Evolutionary conservation across 2,888 invertebrate genomes (phyloP).

Genomic region (Stenurella melanura): DNA sequence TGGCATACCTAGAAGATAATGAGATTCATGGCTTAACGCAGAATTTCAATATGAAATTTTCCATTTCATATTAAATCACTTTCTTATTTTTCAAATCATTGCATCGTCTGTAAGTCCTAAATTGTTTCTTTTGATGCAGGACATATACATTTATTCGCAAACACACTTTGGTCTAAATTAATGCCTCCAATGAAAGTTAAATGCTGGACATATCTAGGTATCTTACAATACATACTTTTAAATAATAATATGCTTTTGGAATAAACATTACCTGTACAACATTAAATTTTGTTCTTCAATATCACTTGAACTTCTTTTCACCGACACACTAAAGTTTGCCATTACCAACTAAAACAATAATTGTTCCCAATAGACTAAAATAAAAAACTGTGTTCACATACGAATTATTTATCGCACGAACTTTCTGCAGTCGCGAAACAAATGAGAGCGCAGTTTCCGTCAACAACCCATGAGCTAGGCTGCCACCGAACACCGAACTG

Average conservation of each 20-base stretch:
- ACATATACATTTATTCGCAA: too few species aligned
- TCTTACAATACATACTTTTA: neutral
- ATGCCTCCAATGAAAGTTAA: neutral
- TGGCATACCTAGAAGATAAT: neutral
- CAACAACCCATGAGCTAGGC: neutral
- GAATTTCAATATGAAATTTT: too few species aligned
- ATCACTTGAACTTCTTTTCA: slow-evolving; percentile 61
- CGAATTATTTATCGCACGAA: slow-evolving; percentile 6
- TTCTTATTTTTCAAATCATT: too few species aligned
- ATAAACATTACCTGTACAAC: slow-evolving; percentile 56
- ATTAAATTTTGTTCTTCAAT: slow-evolving; percentile 60
- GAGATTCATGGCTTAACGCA: neutral
- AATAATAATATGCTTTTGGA: slow-evolving; percentile 17
- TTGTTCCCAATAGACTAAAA: slow-evolving; percentile 9
- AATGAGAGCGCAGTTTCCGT: slow-evolving; percentile 12
- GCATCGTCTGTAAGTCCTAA: too few species aligned
- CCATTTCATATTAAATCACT: too few species aligned
- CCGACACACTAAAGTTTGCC: slow-evolving; percentile 61
- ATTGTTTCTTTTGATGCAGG: too few species aligned
- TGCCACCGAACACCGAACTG: slow-evolving; percentile 25
- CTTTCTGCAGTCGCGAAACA: slow-evolving; percentile 10
- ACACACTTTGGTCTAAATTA: neutral
- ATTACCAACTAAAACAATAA: slow-evolving; percentile 44
- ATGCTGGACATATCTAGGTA: too few species aligned
- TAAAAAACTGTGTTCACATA: slow-evolving; percentile 21